Conservation (phyloP, 2,888 invertebrate genomes). For the Antheraea yamamai region DNA sequence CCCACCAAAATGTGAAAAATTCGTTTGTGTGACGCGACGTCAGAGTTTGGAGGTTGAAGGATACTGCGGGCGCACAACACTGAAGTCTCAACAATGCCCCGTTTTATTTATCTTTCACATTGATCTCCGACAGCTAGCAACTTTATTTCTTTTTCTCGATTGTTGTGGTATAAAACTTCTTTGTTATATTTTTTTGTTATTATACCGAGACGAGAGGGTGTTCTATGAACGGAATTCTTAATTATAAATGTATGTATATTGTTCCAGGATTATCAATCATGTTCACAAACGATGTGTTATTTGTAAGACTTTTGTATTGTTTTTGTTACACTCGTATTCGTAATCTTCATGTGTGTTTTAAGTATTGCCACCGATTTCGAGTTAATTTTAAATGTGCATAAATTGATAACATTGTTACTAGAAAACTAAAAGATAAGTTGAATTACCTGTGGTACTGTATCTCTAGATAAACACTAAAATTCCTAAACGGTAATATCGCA, state of each 20-base stretch:
- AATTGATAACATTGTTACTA: no score
- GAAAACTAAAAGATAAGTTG: no score
- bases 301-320: background rate
- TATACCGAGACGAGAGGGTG: conserved; percentile 58
- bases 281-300: background rate
- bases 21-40: background rate
- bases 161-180: conserved; percentile 64
- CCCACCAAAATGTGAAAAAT: conserved; percentile 14
- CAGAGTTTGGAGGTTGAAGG: background rate
- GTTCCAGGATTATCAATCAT: conserved; percentile 26
- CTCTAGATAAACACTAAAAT: background rate
- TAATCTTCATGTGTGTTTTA: background rate
- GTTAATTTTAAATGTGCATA: background rate
- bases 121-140: conserved; percentile 58
- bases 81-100: conserved; percentile 60
- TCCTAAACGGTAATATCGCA: background rate
- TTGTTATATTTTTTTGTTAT: conserved; percentile 72
- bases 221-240: conserved; percentile 59
- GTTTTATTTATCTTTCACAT: conserved; percentile 71
- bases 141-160: conserved; percentile 59
- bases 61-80: background rate
- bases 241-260: conserved; percentile 55
- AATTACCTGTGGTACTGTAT: background rate
- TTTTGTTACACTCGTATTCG: background rate
- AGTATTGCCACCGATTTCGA: background rate